Base-by-base conservation (phyloP, 2,888 invertebrate species). In the Cryptocephalus primarius region DNA sequence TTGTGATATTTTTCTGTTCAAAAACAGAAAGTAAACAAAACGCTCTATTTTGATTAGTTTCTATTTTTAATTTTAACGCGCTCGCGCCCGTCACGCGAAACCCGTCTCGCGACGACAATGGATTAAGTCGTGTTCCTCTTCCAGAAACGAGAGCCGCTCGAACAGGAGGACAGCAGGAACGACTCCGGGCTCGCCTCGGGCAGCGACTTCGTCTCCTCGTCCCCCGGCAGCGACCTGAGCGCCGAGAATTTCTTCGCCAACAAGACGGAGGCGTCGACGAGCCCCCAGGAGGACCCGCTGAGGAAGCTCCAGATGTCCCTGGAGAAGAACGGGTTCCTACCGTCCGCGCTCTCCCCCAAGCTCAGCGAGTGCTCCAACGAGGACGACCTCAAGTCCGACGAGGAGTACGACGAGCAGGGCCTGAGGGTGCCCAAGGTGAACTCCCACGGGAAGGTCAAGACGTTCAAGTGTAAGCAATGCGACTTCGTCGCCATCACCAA, bases 401-500 rank as follows among this genome's bases (percentile, higher is more conserved):
- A 64, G 3, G 77, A 78, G 46, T 74, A 73, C 40, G 78, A 79
- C 11, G 80, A 81, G 50, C 78, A 78, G 2, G 79, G 76, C 0
- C 65, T 80, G 0, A 68, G 76, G 3, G 72, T 79, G 2, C 57
- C 55, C 4, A 52, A 51, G 10, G 76, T 84, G 9, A 85, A 83
- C 65, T 80, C 82, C 0, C 83, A 88, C 57, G 88, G 88, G 11
- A 90, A 88, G 74, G 80, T 88, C 12, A 95, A 94, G 71, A 83
- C 83, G 0, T 88, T 88, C 70, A 85, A 86, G 62, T 97, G 97
- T 73, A 95, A 95, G 64, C 89, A 92, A 56, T 97, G 97, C 65
- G 81, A 82, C 44, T 87, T 84, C 58, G 78, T 86, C 1, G 84
- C 91, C 1, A 80, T 84, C 10, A 90, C 89, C 6, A 97, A 97